These are phyloP conservation scores for Hydropsyche betteni DNA, from an alignment of 2,888 invertebrate species.

Conservation along the genomic window DNA sequence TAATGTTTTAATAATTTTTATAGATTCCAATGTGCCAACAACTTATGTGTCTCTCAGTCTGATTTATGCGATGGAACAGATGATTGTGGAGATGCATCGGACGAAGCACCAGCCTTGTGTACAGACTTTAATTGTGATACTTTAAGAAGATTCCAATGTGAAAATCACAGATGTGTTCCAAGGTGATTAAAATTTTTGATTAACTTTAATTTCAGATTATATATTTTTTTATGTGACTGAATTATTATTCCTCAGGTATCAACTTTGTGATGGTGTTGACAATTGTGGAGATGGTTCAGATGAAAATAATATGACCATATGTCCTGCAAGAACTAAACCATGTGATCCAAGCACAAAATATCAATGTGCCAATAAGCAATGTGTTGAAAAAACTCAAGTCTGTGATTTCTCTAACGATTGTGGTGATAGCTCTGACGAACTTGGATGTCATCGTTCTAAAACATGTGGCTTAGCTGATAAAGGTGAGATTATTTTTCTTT, in stretches of 20 bases:
- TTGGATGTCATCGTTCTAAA: conserved; percentile 82
- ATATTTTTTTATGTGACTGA: not conserved
- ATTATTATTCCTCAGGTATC: conserved; percentile 65
- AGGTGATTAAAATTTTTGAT: conserved; percentile 56
- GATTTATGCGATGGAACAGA: conserved; percentile 94
- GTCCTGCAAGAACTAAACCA: conserved; percentile 77
- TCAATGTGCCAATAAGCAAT: conserved; percentile 87
- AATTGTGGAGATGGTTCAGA: conserved; percentile 96
- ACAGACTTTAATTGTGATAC: conserved; percentile 88
- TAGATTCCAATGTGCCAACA: conserved; percentile 91
- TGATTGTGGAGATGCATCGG: conserved; percentile 92
- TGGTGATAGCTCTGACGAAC: conserved; percentile 88
- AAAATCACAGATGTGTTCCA: conserved; percentile 87
- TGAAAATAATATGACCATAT: conserved; percentile 93
- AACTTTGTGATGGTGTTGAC: conserved; percentile 90
- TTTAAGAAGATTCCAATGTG: conserved; percentile 86
- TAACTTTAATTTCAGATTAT: not conserved
- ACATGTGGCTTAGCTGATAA: conserved; percentile 64
- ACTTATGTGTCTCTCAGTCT: conserved; percentile 87
- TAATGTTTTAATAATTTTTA: not conserved
- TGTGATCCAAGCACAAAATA: conserved; percentile 84
- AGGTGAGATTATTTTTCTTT: conserved; percentile 54
- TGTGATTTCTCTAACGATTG: conserved; percentile 94
- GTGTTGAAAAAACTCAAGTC: conserved; percentile 79
- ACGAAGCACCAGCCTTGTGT: conserved; percentile 83